phyloP scores from a whole-genome alignment of 2,797 vertebrate species.

The Darevskia nairensis region DNA sequence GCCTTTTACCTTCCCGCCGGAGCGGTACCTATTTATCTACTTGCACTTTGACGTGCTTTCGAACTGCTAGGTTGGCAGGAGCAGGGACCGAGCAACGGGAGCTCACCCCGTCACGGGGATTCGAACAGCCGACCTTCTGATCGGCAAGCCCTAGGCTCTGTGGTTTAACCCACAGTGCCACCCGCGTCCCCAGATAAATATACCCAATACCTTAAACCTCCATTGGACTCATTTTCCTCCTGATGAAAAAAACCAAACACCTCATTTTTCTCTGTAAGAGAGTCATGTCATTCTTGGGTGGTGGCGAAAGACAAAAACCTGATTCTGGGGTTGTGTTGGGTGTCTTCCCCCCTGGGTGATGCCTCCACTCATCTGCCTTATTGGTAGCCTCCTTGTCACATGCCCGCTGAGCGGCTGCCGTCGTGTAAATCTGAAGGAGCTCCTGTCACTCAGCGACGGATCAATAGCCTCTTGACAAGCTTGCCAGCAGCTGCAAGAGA shows the following conservation, averaged over 20 bases:
- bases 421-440: fast-evolving
- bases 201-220: too few species aligned
- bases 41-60: too few species aligned
- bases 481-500: neutral
- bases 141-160: too few species aligned
- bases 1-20: too few species aligned
- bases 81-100: too few species aligned
- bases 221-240: neutral
- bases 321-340: neutral
- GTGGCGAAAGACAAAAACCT: neutral
- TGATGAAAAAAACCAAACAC: neutral
- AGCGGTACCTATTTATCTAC: too few species aligned
- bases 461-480: neutral
- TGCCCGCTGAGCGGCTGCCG: constrained; percentile 5
- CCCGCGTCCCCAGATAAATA: too few species aligned
- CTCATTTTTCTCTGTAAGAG: neutral
- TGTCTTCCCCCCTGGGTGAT: fast-evolving
- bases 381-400: neutral
- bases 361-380: fast-evolving
- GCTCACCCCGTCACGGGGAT: too few species aligned
- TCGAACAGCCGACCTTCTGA: too few species aligned
- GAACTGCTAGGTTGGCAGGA: too few species aligned
- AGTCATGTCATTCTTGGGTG: neutral
- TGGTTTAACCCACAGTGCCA: too few species aligned
- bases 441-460: neutral